These are phyloP conservation scores for Pelobates cultripes DNA, from an alignment of 2,797 vertebrate genomes.

Conservation along the genomic window DNA sequence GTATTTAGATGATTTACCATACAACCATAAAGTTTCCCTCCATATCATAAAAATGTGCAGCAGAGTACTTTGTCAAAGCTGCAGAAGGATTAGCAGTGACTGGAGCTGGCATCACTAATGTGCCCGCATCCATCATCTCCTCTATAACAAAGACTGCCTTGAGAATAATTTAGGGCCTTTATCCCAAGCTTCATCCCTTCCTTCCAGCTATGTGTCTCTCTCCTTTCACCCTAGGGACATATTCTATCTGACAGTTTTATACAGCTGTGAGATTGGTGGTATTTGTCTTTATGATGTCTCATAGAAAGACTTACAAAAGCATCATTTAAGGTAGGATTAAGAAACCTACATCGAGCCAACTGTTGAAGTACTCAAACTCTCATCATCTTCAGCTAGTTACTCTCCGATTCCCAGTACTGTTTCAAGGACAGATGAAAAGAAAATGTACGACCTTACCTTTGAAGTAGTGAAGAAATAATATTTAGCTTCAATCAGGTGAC, in stretches of 20 bases:
- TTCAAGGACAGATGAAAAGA: constrained; percentile 3
- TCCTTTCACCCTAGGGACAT: constrained; percentile 38
- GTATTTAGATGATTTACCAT: constrained; percentile 11
- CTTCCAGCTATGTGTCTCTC: constrained; percentile 48
- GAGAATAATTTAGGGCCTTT: constrained; percentile 53
- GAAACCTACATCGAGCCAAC: neutral
- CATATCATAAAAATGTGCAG: constrained; percentile 32
- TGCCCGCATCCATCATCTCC: constrained; percentile 49
- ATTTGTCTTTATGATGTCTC: constrained; percentile 48
- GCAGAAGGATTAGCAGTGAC: constrained; percentile 41
- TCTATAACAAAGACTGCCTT: constrained; percentile 50
- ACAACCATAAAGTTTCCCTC: neutral
- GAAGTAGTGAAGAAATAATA: neutral
- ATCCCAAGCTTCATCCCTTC: constrained; percentile 27
- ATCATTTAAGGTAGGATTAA: neutral
- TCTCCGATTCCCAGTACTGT: too few relatives aligned
- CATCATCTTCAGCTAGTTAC: neutral
- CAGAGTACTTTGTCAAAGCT: constrained; percentile 42
- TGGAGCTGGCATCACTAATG: constrained; percentile 52
- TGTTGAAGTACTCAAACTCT: neutral
- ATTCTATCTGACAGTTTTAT: constrained; percentile 53
- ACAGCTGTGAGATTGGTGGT: constrained; percentile 43
- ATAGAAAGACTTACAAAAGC: constrained; percentile 41
- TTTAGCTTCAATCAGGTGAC: neutral
- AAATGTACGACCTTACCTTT: neutral